phyloP scores from a whole-genome alignment of 2,888 invertebrate species.

The Clunio marinus region DNA sequence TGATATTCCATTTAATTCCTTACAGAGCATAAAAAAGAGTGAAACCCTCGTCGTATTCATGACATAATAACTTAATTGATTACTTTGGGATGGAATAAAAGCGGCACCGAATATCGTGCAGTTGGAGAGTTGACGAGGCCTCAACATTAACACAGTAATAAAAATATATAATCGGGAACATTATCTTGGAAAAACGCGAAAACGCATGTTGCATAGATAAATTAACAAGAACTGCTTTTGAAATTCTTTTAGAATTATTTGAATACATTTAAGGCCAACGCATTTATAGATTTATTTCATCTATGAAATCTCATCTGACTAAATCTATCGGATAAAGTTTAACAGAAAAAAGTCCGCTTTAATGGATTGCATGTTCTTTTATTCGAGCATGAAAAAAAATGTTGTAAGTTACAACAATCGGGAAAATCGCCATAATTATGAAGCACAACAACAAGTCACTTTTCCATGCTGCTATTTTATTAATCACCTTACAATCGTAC shows the following conservation, averaged over 20 bases:
- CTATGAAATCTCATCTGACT: not conserved
- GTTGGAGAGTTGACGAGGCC: not conserved
- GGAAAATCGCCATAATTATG: slow-evolving; percentile 21
- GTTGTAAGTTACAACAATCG: not conserved
- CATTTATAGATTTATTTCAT: not conserved
- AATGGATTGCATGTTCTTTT: slow-evolving; percentile 28
- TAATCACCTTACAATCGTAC: slow-evolving; percentile 1
- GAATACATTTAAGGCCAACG: not conserved
- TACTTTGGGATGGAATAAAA: not conserved
- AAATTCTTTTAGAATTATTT: not conserved
- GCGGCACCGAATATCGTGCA: not conserved
- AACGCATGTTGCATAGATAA: not conserved
- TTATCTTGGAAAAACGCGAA: not conserved
- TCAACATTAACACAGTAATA: slow-evolving; percentile 9
- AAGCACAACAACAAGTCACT: slow-evolving; percentile 22
- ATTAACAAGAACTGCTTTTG: not conserved
- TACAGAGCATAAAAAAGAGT: not conserved
- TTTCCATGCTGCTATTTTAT: slow-evolving; percentile 18
- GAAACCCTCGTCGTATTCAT: slow-evolving; percentile 2
- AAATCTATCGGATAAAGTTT: not conserved
- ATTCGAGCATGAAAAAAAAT: slow-evolving; percentile 19
- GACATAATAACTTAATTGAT: slow-evolving; percentile 24
- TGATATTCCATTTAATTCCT: not conserved
- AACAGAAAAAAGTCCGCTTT: slow-evolving; percentile 16
- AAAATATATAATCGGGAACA: not conserved